Evolutionary conservation across 2,113 vertebrate species (phyloP), one percentile per base, ranked within the genome.

Genomic region (Stomatorhinus ivindoensis): DNA sequence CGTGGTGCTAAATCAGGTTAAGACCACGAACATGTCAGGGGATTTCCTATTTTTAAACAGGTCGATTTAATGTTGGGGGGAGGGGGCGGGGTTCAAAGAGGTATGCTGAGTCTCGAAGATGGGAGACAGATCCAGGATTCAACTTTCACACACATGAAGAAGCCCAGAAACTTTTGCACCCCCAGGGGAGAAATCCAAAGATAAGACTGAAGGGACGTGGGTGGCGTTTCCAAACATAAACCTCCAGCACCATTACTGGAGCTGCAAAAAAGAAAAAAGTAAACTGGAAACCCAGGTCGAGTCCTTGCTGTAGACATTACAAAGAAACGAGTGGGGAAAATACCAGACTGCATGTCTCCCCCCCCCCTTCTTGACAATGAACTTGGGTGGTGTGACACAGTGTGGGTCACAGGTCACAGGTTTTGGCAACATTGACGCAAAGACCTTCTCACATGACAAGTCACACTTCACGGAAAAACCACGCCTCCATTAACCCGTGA

Each of bases 11-110:
- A 86, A 84, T 35, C 27, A 53, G 85, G 85, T 51, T 53, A 86
- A 48, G 48, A 86, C 85, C 85, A 19, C 15, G 6, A n/a, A 17
- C 31, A 5, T 21, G 35, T 53, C 31, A 3, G 27, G 85, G 85
- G 85, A 86, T 86, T 86, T 86, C 24, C 2, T 53, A 87, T 87
- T 87, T 87, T 53, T 53, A 87, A 87, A 53, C n/a, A 39, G 31
- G 85, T 53, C 48, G 24, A 53, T 53, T 55, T 87, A 53, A 87
- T 53, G 24, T 87, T 10, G 42, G 48, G 21, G 55, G 53, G 19
- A 1, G 53, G n/a, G 15, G 8, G n/a, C n/a, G 11, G 11, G 31
- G 15, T 51, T 51, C 7, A 31, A 48, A 50, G 44, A 10, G 24
- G 47, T 86, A 15, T 46, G 10, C 19, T 1, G 47, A 86, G 47